Percentiles rank a stretch among this genome's conserved stretches.
These are phyloP conservation scores for Phasia obesa DNA, from an alignment of 2,888 invertebrate genomes.

Conservation along the genomic window DNA sequence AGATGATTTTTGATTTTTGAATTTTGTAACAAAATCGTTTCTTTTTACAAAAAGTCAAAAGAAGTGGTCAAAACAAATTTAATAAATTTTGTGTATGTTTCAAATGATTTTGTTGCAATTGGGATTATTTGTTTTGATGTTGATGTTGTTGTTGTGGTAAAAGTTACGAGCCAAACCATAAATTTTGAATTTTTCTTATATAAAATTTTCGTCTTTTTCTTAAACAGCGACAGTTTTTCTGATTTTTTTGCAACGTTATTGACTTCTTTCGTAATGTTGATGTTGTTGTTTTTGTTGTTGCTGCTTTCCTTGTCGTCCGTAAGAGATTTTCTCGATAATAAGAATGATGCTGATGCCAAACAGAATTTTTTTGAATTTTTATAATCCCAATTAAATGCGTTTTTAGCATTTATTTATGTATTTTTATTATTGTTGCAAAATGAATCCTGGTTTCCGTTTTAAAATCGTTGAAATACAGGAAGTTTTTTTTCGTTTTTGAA, in stretches of 20 bases:
- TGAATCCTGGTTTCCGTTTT: conserved; percentile 44
- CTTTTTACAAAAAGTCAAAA: conserved; percentile 70
- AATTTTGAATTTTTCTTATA: conserved; percentile 69
- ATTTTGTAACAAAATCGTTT: conserved; percentile 63
- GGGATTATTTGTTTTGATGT: conserved; percentile 56
- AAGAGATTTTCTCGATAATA: conserved; percentile 64
- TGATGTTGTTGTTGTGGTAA: conserved; percentile 35
- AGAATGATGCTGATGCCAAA: conserved; percentile 77
- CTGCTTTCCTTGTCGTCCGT: conserved; percentile 50
- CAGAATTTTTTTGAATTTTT: conserved; percentile 80
- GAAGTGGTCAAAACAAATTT: conserved; percentile 26
- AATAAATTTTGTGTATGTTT: conserved; percentile 24
- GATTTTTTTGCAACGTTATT: conserved; percentile 43
- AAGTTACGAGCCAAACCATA: conserved; percentile 68
- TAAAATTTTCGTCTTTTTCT: conserved; percentile 69
- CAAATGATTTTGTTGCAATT: conserved; percentile 45
- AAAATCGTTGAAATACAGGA: conserved; percentile 46
- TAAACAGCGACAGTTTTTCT: conserved; percentile 66
- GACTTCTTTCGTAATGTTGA: conserved; percentile 20
- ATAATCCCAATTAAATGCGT: conserved; percentile 78
- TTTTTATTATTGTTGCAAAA: conserved; percentile 53
- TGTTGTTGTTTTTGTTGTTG: conserved; percentile 23
- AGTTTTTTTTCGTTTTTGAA: conserved; percentile 10
- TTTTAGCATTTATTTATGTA: conserved; percentile 76
- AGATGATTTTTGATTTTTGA: conserved; percentile 56